phyloP scores from a whole-genome alignment of 2,113 vertebrate genomes.

The Osmerus mordax region DNA sequence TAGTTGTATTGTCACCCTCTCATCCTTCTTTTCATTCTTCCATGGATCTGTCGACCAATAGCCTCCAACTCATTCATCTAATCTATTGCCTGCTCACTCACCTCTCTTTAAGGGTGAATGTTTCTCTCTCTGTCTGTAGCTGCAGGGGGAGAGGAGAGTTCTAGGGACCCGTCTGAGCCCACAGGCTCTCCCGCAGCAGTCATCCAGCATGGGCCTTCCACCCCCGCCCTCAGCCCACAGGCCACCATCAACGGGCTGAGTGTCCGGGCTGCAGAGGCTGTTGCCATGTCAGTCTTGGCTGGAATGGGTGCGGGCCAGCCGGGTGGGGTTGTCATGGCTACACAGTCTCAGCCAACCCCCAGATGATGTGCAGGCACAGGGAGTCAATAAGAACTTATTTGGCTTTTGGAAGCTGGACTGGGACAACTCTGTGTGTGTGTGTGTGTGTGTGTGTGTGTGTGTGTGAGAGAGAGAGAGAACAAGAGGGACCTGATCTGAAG shows the following conservation, averaged over 20 bases:
- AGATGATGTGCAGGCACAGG: slow-evolving; percentile 82
- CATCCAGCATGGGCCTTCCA: slow-evolving; percentile 81
- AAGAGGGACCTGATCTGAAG: slow-evolving; percentile 5
- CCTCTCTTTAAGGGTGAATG: slow-evolving; percentile 73
- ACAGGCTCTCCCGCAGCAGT: slow-evolving; percentile 81
- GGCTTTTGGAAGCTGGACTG: slow-evolving; percentile 46
- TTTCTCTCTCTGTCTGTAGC: slow-evolving; percentile 66
- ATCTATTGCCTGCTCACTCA: slow-evolving; percentile 55
- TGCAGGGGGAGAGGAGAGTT: slow-evolving; percentile 85
- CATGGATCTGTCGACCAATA: slow-evolving; percentile 20
- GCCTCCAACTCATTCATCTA: slow-evolving; percentile 53
- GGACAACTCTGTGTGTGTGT: slow-evolving; percentile 36
- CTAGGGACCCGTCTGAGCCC: slow-evolving; percentile 78
- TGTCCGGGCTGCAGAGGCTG: slow-evolving; percentile 87
- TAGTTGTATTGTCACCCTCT: neutral
- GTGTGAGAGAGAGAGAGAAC: slow-evolving; percentile 20
- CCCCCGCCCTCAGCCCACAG: slow-evolving; percentile 66
- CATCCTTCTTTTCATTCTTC: too few relatives aligned
- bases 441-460: slow-evolving; percentile 20
- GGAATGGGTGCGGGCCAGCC: slow-evolving; percentile 90
- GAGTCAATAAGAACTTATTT: slow-evolving; percentile 53
- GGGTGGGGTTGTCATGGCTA: slow-evolving; percentile 75
- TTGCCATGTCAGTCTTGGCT: slow-evolving; percentile 88
- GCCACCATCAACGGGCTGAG: slow-evolving; percentile 80
- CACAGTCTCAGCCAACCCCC: slow-evolving; percentile 86